Percentiles rank a stretch among this genome's conserved stretches.
These are phyloP conservation scores for Carassius gibelio DNA, from an alignment of 2,113 vertebrate species.

Conservation along the genomic window DNA sequence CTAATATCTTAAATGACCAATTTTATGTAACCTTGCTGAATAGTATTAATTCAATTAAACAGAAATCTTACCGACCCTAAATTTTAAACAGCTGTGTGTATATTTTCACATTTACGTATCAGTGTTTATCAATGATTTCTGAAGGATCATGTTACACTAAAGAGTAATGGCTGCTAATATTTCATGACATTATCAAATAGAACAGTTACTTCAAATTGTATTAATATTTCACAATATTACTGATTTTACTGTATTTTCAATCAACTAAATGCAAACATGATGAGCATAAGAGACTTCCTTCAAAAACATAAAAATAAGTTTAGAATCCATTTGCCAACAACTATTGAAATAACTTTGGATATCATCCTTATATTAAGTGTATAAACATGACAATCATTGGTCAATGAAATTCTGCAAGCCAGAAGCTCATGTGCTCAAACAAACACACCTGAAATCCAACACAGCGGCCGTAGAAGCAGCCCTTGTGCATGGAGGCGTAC, in stretches of 20 bases:
- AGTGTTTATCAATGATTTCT: too few relatives aligned
- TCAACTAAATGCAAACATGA: background rate
- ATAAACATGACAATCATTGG: background rate
- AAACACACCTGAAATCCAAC: slow-evolving; percentile 88
- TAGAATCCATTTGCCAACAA: background rate
- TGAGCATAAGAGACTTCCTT: background rate
- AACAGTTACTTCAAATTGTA: background rate
- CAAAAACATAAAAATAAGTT: background rate
- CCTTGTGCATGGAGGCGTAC: slow-evolving; percentile 87
- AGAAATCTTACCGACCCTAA: too few relatives aligned
- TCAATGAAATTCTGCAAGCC: background rate
- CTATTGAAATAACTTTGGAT: background rate
- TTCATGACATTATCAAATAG: background rate
- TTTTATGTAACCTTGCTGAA: too few relatives aligned
- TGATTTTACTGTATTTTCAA: background rate
- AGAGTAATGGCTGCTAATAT: background rate
- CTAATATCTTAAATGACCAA: too few relatives aligned
- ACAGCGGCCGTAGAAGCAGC: slow-evolving; percentile 92
- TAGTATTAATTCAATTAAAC: too few relatives aligned
- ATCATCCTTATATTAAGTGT: background rate
- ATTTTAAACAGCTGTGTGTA: too few relatives aligned
- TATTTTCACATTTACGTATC: too few relatives aligned
- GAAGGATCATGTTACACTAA: too few relatives aligned
- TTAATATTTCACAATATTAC: background rate
- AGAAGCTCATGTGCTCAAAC: background rate